phyloP scores from a whole-genome alignment of 2,797 vertebrate genomes.

The Galaxias olidus region DNA sequence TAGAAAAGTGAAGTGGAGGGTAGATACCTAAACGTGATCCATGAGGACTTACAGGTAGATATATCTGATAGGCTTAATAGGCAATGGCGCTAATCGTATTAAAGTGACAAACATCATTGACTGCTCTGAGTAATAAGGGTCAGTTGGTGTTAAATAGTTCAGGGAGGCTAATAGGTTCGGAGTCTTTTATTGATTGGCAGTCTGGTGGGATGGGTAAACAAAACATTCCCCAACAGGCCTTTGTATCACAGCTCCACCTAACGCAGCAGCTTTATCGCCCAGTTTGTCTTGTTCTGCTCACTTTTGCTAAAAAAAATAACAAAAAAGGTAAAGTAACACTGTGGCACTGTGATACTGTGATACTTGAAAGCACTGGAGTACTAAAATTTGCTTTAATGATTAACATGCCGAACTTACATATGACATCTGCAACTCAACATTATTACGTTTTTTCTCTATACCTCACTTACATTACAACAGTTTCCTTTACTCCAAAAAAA shows the following conservation, averaged over 20 bases:
- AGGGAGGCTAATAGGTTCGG: conserved; percentile 72
- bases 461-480: conserved; percentile 21
- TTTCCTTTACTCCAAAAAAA: conserved; percentile 26
- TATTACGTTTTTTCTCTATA: conserved; percentile 1
- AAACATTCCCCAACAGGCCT: conserved; percentile 63
- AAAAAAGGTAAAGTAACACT: conserved; percentile 1
- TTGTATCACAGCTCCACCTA: conserved; percentile 35
- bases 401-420: conserved; percentile 13
- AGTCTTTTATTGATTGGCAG: conserved; percentile 74
- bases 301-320: conserved; percentile 18
- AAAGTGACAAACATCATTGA: conserved; percentile 77
- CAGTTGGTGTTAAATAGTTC: conserved; percentile 76
- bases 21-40: conserved; percentile 30
- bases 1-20: conserved; percentile 32
- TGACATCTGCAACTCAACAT: conserved; percentile 31
- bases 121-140: conserved; percentile 67
- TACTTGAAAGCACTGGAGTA: conserved; percentile 26
- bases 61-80: conserved; percentile 66
- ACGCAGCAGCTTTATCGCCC: conserved; percentile 21
- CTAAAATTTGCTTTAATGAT: conserved; percentile 17
- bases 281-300: conserved; percentile 23
- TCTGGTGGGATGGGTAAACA: conserved; percentile 67
- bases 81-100: conserved; percentile 73
- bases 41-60: conserved; percentile 52
- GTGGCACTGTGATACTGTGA: too few species aligned